phyloP scores from a whole-genome alignment of 23 tunicate genomes.

The Trididemnum miniatum region DNA sequence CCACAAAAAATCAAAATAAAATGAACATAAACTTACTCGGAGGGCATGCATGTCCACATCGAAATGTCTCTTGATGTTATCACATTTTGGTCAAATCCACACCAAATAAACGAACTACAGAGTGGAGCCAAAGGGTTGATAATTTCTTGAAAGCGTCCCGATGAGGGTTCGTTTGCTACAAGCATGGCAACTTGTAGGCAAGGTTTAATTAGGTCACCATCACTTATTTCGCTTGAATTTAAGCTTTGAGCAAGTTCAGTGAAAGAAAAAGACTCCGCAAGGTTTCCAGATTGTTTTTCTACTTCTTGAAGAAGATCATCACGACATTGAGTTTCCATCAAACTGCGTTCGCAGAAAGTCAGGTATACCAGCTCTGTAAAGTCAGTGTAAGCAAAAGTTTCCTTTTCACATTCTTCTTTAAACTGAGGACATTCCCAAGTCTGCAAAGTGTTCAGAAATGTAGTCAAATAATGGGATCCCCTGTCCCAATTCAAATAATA shows the following conservation, averaged over 20 bases:
- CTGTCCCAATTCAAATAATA: background rate
- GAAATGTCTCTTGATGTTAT: slow-evolving; percentile 26
- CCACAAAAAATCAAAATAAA: too few species aligned
- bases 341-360: background rate
- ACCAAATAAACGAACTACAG: slow-evolving; percentile 65
- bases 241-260: background rate
- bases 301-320: background rate
- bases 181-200: slow-evolving; percentile 68
- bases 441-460: background rate
- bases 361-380: slow-evolving; percentile 3
- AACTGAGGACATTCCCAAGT: slow-evolving; percentile 23
- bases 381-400: slow-evolving; percentile 17
- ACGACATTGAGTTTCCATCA: slow-evolving; percentile 16
- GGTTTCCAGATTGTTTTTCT: background rate
- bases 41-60: slow-evolving; percentile 67
- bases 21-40: slow-evolving; percentile 39
- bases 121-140: slow-evolving; percentile 31
- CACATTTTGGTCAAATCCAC: slow-evolving; percentile 49
- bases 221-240: background rate
- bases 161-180: slow-evolving; percentile 28
- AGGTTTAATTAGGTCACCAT: slow-evolving; percentile 21
- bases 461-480: background rate
- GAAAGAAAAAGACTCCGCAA: background rate
- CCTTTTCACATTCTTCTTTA: slow-evolving; percentile 1
- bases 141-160: slow-evolving; percentile 45